phyloP scores from a whole-genome alignment of 2,888 invertebrate species.

The Athripsodes cinereus region DNA sequence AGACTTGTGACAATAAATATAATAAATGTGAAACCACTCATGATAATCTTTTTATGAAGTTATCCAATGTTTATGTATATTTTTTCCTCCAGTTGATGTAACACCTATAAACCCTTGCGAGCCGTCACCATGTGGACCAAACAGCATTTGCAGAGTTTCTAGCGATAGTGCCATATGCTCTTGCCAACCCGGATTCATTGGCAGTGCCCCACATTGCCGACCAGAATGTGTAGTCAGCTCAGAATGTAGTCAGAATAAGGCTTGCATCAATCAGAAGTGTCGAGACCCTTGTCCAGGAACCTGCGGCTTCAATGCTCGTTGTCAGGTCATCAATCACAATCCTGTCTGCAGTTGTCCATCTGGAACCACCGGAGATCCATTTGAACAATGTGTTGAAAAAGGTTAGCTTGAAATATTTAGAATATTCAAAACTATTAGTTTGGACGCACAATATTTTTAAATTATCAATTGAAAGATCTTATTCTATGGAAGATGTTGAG shows the following conservation, averaged over 20 bases:
- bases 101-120: conserved; percentile 60
- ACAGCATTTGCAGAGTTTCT: conserved; percentile 66
- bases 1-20: too few species aligned
- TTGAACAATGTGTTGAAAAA: conserved; percentile 57
- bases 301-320: conserved; percentile 71
- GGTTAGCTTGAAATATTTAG: conserved; percentile 34
- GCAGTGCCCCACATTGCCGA: conserved; percentile 67
- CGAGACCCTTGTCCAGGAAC: conserved; percentile 70
- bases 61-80: neutral
- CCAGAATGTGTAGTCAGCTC: conserved; percentile 74
- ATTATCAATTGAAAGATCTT: too few species aligned
- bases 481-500: too few species aligned
- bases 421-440: neutral
- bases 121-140: conserved; percentile 72
- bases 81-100: neutral
- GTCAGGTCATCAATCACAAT: conserved; percentile 73
- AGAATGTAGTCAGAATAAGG: conserved; percentile 65
- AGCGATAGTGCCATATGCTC: conserved; percentile 68
- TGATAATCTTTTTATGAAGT: too few species aligned
- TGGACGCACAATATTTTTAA: too few species aligned
- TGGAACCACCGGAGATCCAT: conserved; percentile 68
- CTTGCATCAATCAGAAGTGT: conserved; percentile 72
- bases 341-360: conserved; percentile 71
- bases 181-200: conserved; percentile 62
- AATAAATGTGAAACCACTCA: too few species aligned